Base-by-base conservation (phyloP, 2,113 vertebrate genomes). In the Lota lota region DNA sequence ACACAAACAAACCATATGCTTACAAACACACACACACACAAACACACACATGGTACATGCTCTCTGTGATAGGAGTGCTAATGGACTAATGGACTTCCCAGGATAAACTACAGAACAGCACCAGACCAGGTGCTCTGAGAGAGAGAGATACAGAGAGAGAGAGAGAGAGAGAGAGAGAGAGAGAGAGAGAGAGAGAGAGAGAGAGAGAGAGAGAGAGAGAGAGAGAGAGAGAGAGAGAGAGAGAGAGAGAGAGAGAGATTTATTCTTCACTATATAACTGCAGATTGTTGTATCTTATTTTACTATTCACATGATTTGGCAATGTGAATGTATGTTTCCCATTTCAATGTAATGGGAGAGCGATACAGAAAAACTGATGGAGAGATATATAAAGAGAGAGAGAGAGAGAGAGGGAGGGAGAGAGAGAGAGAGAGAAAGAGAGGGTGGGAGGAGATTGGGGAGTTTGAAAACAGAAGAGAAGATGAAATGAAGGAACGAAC, bases 381-480 rank as follows among this genome's bases (percentile, higher is more conserved):
- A 53, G 51, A 14, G 51, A 53, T 1, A 53, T 5, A 53, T 5
- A 53, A 10, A 53, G 51, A 17, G 5, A 53, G 51, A 53, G 51
- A 53, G 51, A 53, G 51, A 53, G 51, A 14, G 51, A 53, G 51
- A 53, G 50, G 1, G 50, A 17, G 50, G 2, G 50, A 53, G 50
- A 17, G 50, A 53, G 50, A 53, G 50, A 17, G 51, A 53, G 51
- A 53, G 51, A 17, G 6, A 76, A 70, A 59, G 66, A 72, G 62
- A 68, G 64, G 66, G 63, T 73, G 24, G 63, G 22, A 53, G n/a
- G n/a, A n/a, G n/a, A n/a, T n/a, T n/a, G n/a, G n/a, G n/a, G 8
- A 54, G 3, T 18, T 1, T 20, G n/a, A 20, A 22, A 15, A 6
- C 8, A 10, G n/a, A n/a, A 62, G 22, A 40, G 66, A 67, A 16